These are phyloP conservation scores for Hemistola chrysoprasaria DNA, from an alignment of 2,888 invertebrate species.

Conservation along the genomic window DNA sequence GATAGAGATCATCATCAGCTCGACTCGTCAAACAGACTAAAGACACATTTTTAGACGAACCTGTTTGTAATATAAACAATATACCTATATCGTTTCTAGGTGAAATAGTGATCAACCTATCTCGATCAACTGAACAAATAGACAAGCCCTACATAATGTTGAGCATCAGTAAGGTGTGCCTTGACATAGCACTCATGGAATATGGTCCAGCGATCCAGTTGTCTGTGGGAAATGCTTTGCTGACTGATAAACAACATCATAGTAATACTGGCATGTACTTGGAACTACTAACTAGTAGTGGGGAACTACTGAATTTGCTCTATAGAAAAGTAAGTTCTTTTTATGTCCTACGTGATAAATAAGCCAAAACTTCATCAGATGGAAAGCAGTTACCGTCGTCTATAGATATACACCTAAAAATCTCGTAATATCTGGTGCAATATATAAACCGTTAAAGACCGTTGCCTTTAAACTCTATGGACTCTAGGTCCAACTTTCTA, in stretches of 20 bases:
- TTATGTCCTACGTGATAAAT: too few relatives aligned
- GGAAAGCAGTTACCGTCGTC: too few relatives aligned
- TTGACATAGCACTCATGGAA: slow-evolving; percentile 89
- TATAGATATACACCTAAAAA: too few relatives aligned
- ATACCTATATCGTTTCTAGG: slow-evolving; percentile 51
- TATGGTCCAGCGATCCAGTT: slow-evolving; percentile 90
- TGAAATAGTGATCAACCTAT: slow-evolving; percentile 84
- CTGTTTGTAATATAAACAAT: too few relatives aligned
- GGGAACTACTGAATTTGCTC: slow-evolving; percentile 86
- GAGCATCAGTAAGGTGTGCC: slow-evolving; percentile 85
- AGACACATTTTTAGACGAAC: too few relatives aligned
- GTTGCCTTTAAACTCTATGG: too few relatives aligned
- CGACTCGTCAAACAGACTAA: too few relatives aligned
- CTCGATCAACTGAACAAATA: slow-evolving; percentile 83
- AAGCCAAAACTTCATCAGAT: too few relatives aligned
- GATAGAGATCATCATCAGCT: too few relatives aligned
- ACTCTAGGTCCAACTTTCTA: too few relatives aligned
- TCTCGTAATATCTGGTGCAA: too few relatives aligned
- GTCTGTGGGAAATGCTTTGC: slow-evolving; percentile 47
- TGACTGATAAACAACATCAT: slow-evolving; percentile 90
- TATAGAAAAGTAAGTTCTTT: slow-evolving; percentile 85
- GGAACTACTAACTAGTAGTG: slow-evolving; percentile 86
- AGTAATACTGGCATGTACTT: slow-evolving; percentile 88
- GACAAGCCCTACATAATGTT: slow-evolving; percentile 90
- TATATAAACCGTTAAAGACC: too few relatives aligned